A percentile compares a stretch with the other conserved stretches of the same genome.
These are phyloP conservation scores for Callipepla squamata DNA, from an alignment of 2,113 vertebrate genomes.

Conservation along the genomic window DNA sequence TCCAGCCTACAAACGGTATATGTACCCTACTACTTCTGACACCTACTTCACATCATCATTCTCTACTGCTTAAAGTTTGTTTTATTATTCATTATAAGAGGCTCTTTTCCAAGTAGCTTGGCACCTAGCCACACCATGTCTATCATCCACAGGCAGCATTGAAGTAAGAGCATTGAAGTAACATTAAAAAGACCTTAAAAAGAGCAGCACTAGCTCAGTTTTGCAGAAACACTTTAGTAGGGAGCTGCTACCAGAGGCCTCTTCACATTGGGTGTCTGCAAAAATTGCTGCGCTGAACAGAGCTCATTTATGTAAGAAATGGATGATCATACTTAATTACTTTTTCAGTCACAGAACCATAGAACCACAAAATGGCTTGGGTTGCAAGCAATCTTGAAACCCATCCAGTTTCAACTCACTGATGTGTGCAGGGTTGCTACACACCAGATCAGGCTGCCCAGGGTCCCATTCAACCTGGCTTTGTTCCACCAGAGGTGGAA, in stretches of 20 bases:
- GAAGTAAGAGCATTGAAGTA: background rate
- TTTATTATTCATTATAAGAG: background rate
- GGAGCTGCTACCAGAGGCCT: background rate
- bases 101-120: background rate
- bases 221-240: background rate
- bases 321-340: background rate
- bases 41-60: background rate
- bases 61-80: background rate
- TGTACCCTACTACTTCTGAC: background rate
- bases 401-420: too few species aligned
- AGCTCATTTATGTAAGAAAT: background rate
- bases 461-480: too few species aligned
- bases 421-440: too few species aligned
- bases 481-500: too few species aligned
- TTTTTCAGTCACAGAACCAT: background rate
- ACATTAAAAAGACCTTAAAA: background rate
- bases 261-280: background rate
- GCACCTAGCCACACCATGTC: background rate
- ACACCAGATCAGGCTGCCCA: too few species aligned
- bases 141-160: background rate
- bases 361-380: background rate
- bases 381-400: too few species aligned
- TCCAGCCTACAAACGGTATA: background rate
- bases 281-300: background rate
- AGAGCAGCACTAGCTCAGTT: accelerated